Evolutionary conservation across 2,888 invertebrate genomes (phyloP).

Genomic region (Junonia oenone): DNA sequence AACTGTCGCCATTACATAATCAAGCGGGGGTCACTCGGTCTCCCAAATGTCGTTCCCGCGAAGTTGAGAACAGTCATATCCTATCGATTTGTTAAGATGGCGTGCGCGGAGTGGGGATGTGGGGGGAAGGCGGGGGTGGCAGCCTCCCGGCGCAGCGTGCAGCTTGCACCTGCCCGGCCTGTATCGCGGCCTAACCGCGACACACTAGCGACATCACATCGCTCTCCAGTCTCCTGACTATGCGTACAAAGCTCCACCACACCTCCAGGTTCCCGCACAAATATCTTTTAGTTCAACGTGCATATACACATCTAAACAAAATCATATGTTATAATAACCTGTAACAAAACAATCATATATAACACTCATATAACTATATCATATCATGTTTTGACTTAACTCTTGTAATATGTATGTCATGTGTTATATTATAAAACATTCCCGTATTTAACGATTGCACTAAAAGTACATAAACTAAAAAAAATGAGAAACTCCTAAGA

Average conservation of each 20-base stretch:
- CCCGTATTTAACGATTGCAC: not conserved
- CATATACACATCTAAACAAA: too few species aligned
- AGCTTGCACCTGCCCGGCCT: conserved; percentile 69
- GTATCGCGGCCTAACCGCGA: conserved; percentile 50
- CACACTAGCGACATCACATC: conserved; percentile 35
- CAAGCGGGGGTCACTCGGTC: conserved; percentile 70
- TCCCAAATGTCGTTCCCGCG: conserved; percentile 75
- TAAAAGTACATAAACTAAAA: not conserved
- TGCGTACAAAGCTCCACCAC: conserved; percentile 6
- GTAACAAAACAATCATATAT: too few species aligned
- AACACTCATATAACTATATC: too few species aligned
- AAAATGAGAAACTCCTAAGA: not conserved
- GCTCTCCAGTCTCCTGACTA: conserved; percentile 12
- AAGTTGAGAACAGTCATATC: conserved; percentile 80
- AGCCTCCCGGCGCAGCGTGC: conserved; percentile 72
- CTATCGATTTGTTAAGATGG: conserved; percentile 82
- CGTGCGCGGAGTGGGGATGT: conserved; percentile 56
- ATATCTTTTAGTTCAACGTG: too few species aligned
- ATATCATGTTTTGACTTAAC: too few species aligned
- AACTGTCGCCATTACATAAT: conserved; percentile 49
- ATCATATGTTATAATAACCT: too few species aligned
- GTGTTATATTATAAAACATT: not conserved
- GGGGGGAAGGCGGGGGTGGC: conserved; percentile 47
- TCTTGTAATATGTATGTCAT: too few species aligned
- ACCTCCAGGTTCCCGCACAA: not conserved